Conservation (phyloP, 2,888 invertebrate genomes). For the Caenorhabditis macrosperma region DNA sequence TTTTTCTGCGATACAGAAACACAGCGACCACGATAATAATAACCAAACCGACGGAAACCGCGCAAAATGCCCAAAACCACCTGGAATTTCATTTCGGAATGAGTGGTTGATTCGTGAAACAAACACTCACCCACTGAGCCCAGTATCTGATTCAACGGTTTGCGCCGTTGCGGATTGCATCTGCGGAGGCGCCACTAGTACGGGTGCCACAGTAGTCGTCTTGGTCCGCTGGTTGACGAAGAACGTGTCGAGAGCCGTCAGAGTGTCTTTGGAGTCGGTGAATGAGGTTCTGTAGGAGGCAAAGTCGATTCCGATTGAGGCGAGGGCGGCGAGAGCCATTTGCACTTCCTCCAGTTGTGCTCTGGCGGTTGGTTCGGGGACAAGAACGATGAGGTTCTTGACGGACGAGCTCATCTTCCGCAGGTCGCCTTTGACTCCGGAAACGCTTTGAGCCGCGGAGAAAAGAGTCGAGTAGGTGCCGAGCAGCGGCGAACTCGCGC, state of each 20-base stretch:
- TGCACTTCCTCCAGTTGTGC: neutral
- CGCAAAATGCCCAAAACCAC: too few relatives aligned
- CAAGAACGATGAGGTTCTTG: neutral
- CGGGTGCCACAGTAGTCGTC: too few relatives aligned
- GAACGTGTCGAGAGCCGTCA: neutral
- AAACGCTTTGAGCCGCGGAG: neutral
- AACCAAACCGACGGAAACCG: too few relatives aligned
- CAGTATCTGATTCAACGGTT: too few relatives aligned
- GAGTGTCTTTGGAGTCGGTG: neutral
- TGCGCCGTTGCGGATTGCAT: too few relatives aligned
- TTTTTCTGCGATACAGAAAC: too few relatives aligned
- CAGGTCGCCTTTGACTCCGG: conserved; percentile 3
- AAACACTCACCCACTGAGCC: too few relatives aligned
- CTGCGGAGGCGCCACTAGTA: too few relatives aligned
- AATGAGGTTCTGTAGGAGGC: neutral
- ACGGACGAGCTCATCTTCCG: neutral
- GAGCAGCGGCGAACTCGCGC: neutral
- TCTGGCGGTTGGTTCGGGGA: neutral
- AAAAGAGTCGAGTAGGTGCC: neutral
- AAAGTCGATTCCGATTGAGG: neutral
- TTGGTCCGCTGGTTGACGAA: neutral
- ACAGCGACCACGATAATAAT: too few relatives aligned
- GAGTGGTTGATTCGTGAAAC: too few relatives aligned
- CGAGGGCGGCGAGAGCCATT: neutral
- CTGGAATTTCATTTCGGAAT: too few relatives aligned